A percentile compares a stretch with the other conserved stretches of the same genome.
Conservation (phyloP, 2,888 invertebrate genomes). For the Synanthedon andrenaeformis region DNA sequence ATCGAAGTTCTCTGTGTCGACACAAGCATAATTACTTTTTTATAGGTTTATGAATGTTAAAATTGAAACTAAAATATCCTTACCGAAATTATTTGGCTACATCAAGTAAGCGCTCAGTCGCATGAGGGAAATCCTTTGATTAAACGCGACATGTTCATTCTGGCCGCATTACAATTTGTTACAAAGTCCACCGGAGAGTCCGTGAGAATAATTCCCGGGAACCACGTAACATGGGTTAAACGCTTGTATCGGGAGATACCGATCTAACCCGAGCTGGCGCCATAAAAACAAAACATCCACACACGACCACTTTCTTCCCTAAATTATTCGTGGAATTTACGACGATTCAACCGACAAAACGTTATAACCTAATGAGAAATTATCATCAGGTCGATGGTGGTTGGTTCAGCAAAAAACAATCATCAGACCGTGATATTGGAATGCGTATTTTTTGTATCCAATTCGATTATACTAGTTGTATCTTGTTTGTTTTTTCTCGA, state of each 20-base stretch:
- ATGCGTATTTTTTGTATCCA: constrained; percentile 48
- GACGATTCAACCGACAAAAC: constrained; percentile 64
- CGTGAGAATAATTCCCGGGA: constrained; percentile 61
- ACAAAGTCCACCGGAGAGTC: constrained; percentile 31
- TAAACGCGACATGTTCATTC: constrained; percentile 16
- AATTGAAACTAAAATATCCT: no score
- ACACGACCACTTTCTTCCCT: constrained; percentile 66
- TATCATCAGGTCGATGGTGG: constrained; percentile 53
- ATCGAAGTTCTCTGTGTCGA: no score
- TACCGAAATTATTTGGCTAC: no score
- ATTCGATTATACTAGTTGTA: constrained; percentile 48
- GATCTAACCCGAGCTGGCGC: constrained; percentile 69
- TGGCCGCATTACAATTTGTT: constrained; percentile 56
- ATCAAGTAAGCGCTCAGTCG: neutral
- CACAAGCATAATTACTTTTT: no score
- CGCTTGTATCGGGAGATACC: constrained; percentile 65
- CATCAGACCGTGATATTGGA: constrained; percentile 28
- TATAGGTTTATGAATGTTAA: no score
- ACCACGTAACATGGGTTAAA: constrained; percentile 68
- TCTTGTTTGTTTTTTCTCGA: constrained; percentile 41
- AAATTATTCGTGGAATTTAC: constrained; percentile 70
- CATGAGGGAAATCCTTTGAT: neutral
- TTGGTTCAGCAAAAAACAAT: constrained; percentile 51
- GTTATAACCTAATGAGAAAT: constrained; percentile 70
- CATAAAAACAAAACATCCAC: constrained; percentile 68